Conservation (phyloP, 2,113 vertebrate genomes). For the Laterallus jamaicensis region DNA sequence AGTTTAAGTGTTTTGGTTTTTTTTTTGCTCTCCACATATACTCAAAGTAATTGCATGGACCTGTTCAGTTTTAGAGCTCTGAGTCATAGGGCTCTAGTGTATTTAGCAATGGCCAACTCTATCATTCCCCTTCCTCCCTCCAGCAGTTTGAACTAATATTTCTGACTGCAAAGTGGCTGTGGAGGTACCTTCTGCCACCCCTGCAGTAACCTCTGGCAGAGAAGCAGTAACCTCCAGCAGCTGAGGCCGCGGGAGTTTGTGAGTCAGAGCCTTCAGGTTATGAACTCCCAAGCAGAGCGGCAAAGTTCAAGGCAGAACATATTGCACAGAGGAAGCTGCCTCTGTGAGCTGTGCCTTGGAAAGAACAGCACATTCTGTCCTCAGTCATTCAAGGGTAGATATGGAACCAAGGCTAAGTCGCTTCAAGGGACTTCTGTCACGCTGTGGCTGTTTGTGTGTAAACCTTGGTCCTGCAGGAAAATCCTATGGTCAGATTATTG, state of each 20-base stretch:
- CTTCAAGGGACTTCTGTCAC: neutral
- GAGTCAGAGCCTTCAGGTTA: conserved; percentile 10
- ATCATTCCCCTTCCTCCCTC: neutral
- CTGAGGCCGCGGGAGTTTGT: neutral
- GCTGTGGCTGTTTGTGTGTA: neutral
- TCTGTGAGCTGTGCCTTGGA: neutral
- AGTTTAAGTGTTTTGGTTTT: neutral
- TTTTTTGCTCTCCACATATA: neutral
- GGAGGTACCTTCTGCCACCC: neutral
- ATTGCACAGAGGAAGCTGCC: neutral
- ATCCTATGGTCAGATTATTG: neutral
- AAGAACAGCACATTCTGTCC: neutral
- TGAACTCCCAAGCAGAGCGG: neutral
- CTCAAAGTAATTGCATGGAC: neutral
- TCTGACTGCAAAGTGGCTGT: neutral
- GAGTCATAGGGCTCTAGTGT: neutral
- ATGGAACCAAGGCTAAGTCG: neutral
- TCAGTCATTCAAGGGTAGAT: neutral
- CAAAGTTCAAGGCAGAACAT: conserved; percentile 39
- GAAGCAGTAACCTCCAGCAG: neutral
- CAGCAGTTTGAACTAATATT: neutral
- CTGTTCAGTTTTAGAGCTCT: neutral
- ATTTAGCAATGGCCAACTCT: neutral
- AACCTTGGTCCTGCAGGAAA: neutral
- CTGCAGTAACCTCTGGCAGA: neutral